phyloP scores from a whole-genome alignment of 2,888 invertebrate genomes.

The Leptodirus hochenwartii region DNA sequence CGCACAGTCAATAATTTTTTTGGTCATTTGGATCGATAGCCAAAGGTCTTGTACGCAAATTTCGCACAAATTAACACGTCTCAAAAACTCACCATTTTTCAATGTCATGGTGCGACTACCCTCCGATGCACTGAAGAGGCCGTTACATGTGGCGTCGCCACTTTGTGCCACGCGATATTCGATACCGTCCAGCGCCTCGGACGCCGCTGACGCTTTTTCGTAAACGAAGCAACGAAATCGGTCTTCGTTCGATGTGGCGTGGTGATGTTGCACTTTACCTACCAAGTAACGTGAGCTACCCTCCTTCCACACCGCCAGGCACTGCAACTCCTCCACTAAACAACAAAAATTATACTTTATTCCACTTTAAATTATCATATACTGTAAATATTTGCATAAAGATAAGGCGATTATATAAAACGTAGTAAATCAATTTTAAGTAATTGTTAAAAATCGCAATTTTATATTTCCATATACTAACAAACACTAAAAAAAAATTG shows the following conservation, averaged over 20 bases:
- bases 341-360: constrained; percentile 18
- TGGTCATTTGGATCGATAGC: too few relatives aligned
- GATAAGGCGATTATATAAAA: too few relatives aligned
- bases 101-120: constrained; percentile 72
- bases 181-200: constrained; percentile 22
- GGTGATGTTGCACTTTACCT: constrained; percentile 75
- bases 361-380: too few relatives aligned
- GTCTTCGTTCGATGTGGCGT: constrained; percentile 81
- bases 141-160: constrained; percentile 86
- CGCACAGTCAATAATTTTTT: too few relatives aligned
- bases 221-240: constrained; percentile 91
- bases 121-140: constrained; percentile 76
- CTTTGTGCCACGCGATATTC: constrained; percentile 71
- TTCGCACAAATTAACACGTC: too few relatives aligned
- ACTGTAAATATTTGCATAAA: too few relatives aligned
- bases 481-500: too few relatives aligned
- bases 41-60: too few relatives aligned
- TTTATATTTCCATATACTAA: too few relatives aligned
- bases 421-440: too few relatives aligned
- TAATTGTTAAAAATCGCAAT: too few relatives aligned
- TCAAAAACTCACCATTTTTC: constrained; percentile 40
- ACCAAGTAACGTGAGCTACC: constrained; percentile 82
- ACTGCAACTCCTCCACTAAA: constrained; percentile 79
- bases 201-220: constrained; percentile 48
- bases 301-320: constrained; percentile 86